Percentiles rank a stretch among this genome's conserved stretches.
These are phyloP conservation scores for Octonoba sinensis DNA, from an alignment of 2,888 invertebrate genomes.

Conservation along the genomic window DNA sequence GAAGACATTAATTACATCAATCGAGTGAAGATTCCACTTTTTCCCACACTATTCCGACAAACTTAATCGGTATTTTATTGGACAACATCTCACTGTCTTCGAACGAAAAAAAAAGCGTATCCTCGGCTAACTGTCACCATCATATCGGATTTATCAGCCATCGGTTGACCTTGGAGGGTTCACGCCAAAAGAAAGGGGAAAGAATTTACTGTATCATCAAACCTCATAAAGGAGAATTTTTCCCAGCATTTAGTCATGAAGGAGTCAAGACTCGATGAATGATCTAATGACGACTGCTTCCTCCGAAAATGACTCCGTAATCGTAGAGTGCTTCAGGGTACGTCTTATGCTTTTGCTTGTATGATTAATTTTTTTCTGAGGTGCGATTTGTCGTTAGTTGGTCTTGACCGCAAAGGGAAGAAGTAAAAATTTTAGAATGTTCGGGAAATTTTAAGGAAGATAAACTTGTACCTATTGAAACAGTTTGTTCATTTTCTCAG, in stretches of 20 bases:
- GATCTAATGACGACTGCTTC: not conserved
- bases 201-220: not conserved
- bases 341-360: too few relatives aligned
- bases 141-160: slow-evolving; percentile 1
- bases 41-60: not conserved
- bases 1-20: not conserved
- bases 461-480: too few relatives aligned
- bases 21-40: not conserved
- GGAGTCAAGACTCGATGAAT: not conserved
- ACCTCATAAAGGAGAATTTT: slow-evolving; percentile 1
- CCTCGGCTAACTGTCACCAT: slow-evolving; percentile 1
- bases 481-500: too few relatives aligned
- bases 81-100: not conserved
- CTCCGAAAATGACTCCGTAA: slow-evolving; percentile 2
- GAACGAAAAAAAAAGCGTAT: not conserved
- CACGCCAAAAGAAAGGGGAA: not conserved
- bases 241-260: not conserved
- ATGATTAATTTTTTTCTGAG: not conserved
- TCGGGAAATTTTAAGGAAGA: too few relatives aligned
- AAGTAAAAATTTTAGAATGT: not conserved
- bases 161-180: not conserved
- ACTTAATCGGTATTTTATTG: too few relatives aligned
- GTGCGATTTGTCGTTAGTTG: not conserved
- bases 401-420: not conserved
- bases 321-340: not conserved